Conservation (phyloP, 2,888 invertebrate genomes). For the Yponomeuta cagnagella region DNA sequence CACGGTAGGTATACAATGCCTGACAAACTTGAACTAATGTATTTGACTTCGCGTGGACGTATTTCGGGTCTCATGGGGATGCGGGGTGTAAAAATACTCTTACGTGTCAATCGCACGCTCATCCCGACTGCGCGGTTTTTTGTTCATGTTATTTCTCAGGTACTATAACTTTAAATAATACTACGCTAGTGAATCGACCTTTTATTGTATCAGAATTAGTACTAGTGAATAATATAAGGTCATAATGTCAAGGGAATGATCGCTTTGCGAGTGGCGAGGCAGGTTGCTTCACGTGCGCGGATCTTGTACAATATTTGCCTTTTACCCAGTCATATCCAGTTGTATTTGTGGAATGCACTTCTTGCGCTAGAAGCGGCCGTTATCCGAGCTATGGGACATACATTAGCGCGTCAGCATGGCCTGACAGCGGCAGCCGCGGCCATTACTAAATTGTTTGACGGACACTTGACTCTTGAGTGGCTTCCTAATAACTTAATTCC, state of each 20-base stretch:
- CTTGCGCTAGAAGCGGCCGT: conserved; percentile 13
- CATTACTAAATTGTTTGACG: conserved; percentile 5
- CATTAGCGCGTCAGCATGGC: conserved; percentile 11
- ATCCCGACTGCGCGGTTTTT: too few species aligned
- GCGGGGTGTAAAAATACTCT: too few species aligned
- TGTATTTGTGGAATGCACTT: conserved; percentile 15
- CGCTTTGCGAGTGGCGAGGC: conserved; percentile 21
- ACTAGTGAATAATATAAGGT: background rate
- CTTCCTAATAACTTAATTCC: conserved; percentile 16
- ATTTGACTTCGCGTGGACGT: too few species aligned
- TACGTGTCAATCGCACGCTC: too few species aligned
- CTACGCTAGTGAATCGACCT: background rate
- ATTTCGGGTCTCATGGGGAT: too few species aligned
- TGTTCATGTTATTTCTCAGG: too few species aligned
- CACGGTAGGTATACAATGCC: too few species aligned
- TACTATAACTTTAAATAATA: background rate
- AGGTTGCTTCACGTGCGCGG: conserved; percentile 12
- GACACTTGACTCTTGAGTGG: conserved; percentile 14
- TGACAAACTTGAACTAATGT: too few species aligned
- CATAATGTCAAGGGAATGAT: conserved; percentile 53
- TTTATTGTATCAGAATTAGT: background rate
- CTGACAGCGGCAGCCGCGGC: background rate
- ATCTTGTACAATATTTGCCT: conserved; percentile 5
- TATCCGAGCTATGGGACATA: conserved; percentile 4
- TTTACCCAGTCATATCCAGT: background rate